Percentiles rank a stretch among this genome's conserved stretches.
Conservation (phyloP, 2,113 vertebrate genomes). For the Proteles cristata region DNA sequence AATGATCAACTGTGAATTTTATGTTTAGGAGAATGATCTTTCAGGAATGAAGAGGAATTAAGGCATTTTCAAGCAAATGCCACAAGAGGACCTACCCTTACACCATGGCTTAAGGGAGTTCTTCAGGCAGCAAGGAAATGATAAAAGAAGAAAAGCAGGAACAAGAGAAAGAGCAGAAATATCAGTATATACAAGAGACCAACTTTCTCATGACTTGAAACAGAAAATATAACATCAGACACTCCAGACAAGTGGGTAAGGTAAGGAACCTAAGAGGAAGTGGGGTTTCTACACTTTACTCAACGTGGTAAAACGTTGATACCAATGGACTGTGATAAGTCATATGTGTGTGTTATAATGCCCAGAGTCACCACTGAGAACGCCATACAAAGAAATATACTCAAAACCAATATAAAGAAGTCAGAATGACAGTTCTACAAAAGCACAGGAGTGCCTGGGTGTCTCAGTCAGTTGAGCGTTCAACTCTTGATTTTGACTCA, state of each 20-base stretch:
- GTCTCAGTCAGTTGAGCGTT: no score
- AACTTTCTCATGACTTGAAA: neutral
- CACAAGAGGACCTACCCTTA: neutral
- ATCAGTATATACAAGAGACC: neutral
- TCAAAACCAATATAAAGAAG: fast-evolving
- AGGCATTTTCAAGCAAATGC: neutral
- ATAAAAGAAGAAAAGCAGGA: neutral
- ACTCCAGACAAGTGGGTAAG: neutral
- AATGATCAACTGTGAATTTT: neutral
- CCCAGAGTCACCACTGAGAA: neutral
- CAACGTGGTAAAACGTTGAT: fast-evolving
- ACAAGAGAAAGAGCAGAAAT: neutral
- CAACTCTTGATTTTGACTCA: no score
- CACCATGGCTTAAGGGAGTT: neutral
- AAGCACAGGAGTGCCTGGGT: neutral
- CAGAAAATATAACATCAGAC: neutral
- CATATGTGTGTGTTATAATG: fast-evolving
- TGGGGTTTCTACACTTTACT: neutral
- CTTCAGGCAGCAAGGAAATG: neutral
- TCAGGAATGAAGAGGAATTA: neutral
- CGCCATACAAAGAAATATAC: neutral
- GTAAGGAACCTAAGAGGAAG: fast-evolving
- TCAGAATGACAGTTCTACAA: neutral
- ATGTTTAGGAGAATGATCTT: neutral
- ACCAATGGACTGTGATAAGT: neutral